Base-by-base conservation (phyloP, 2,113 vertebrate species). In the Hippoglossus stenolepis region DNA sequence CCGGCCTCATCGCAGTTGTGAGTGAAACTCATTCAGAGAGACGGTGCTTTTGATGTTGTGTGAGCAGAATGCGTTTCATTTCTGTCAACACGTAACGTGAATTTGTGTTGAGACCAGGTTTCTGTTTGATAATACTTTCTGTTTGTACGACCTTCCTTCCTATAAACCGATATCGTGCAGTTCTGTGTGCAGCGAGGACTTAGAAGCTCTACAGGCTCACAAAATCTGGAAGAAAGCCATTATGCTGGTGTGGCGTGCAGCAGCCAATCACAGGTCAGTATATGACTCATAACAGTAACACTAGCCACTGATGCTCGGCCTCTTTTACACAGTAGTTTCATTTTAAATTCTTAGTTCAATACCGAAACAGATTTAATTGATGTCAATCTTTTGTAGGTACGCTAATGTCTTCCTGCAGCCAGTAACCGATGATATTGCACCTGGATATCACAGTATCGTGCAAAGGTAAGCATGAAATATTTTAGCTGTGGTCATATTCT, bases 151-250 rank as follows among this genome's bases (percentile, higher is more conserved):
- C 12, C 18, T 63, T 45, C 40, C 24, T 9, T 31, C 49, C 77
- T 15, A 51, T 38, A 28, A 54, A 12, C 15, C 43, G 0, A 40
- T 18, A 31, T 20, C 70, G 21, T 77, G 80, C 80, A 99, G 97
- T 82, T 99, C 97, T 65, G 94, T 98, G 77, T 96, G 97, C 91
- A 99, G 97, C 80, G 97, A 99, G 85, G 97, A 99, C 87, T 96
- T 97, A 87, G 97, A 99, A 87, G 97, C 97, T 0, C 96, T 98
- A 87, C 97, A 99, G 89, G 97, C 97, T 77, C 97, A 99, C 91
- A 99, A 98, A 93, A 99, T 98, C 80, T 99, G 97, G 97, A 99
- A 98, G 93, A 99, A 99, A 91, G 96, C 97, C 61, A 99, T 99
- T 82, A 98, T 99, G 97, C 92, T 99, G 76, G 97, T 99, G 75